Evolutionary conservation across 2,113 vertebrate species (phyloP), one percentile per base, ranked within the genome.

Genomic region (Phalacrocorax brasilianus): DNA sequence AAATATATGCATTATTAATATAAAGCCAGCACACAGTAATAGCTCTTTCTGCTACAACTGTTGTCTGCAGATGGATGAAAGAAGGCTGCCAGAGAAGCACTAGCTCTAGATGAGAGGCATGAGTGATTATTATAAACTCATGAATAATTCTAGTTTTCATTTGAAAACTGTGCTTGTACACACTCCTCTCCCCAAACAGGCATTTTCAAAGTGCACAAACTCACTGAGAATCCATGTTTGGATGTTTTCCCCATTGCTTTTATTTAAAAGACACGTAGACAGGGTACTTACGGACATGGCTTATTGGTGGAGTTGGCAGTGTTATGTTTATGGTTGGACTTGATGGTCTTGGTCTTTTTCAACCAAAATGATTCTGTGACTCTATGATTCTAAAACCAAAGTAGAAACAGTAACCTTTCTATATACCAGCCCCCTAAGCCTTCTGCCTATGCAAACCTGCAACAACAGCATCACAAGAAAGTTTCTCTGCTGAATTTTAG

Each of bases 1-100:
- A 52, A 77, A 93, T 47, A 14, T 32, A 84, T 96, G 85, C 67
- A 94, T 96, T 93, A 93, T 96, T 95, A 88, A 97, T 96, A 83
- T 72, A 83, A 94, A 90, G 63, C 75, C 47, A 90, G 42, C 9
- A 30, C 18, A 38, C 47, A 83, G 72, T 83, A 94, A 83, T 35
- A 95, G 82, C 78, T 76, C 56, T 85, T 94, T 94, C 78, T 88
- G 40, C 67, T 93, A 38, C 89, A 73, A 56, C 42, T 63, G 77
- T 38, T 88, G 18, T 56, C 88, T 88, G 74, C 45, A 73, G 75
- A 58, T 27, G 74, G 81, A 73, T 13, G 27, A 61, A 88, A 76
- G 84, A 76, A 87, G 50, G 78, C 58, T 82, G 74, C 55, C 68
- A 93, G 90, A 95, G 90, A 80, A 83, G 74, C 59, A 38, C 62